Evolutionary conservation across 1,140 invertebrate genomes (phyloP).

Genomic region (Helicorthomorpha holstii): DNA sequence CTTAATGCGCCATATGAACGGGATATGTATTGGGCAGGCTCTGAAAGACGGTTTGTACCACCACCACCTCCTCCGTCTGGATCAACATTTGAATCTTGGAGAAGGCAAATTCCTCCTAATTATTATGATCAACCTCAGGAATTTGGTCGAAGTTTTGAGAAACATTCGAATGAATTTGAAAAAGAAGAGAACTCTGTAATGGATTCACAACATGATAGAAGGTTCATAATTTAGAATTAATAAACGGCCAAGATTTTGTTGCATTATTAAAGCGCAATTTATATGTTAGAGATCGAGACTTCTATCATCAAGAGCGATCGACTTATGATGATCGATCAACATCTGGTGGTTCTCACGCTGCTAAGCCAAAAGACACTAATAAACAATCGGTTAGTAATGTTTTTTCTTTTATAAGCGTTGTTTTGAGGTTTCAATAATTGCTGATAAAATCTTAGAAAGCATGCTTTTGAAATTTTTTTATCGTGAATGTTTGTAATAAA

Average conservation of each 20-base stretch:
- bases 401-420: too few relatives aligned
- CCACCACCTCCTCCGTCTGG: neutral
- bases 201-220: conserved; percentile 4
- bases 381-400: neutral
- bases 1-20: conserved; percentile 13
- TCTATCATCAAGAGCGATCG: conserved; percentile 11
- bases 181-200: conserved; percentile 8
- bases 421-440: too few relatives aligned
- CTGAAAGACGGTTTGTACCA: neutral
- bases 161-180: conserved; percentile 4
- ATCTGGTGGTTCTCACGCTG: neutral
- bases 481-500: conserved; percentile 4
- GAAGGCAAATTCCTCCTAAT: neutral
- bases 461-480: too few relatives aligned
- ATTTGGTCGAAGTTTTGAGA: conserved; percentile 5
- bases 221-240: too few relatives aligned
- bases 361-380: neutral
- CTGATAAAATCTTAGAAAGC: too few relatives aligned
- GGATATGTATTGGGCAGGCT: conserved; percentile 3
- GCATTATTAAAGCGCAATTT: too few relatives aligned
- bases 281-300: neutral
- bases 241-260: too few relatives aligned
- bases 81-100: neutral
- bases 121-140: conserved; percentile 12
- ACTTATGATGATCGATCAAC: conserved; percentile 1